These are phyloP conservation scores for Drosophila pruinosa DNA, from an alignment of 1,140 invertebrate species.

Conservation along the genomic window DNA sequence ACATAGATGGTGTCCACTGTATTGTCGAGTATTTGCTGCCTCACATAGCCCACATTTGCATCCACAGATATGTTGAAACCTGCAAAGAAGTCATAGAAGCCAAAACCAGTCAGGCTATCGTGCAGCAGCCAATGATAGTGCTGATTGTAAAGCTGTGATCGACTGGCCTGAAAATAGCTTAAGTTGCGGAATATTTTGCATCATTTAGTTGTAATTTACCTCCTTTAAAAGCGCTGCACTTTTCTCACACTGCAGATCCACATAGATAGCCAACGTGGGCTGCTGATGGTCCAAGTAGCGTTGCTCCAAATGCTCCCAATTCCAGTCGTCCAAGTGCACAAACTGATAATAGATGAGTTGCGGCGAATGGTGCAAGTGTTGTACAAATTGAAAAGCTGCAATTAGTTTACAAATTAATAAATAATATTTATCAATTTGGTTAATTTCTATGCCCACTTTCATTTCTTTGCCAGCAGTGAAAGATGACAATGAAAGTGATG, in stretches of 20 bases:
- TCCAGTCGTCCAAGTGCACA: constrained; percentile 34
- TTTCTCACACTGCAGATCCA: constrained; percentile 58
- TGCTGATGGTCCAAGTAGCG: constrained; percentile 48
- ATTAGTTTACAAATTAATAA: background rate
- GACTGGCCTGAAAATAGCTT: constrained; percentile 40
- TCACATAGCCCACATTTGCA: constrained; percentile 60
- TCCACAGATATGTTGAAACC: constrained; percentile 66
- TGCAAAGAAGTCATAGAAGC: constrained; percentile 43
- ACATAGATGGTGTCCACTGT: constrained; percentile 12
- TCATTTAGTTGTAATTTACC: constrained; percentile 26
- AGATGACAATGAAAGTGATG: constrained; percentile 56
- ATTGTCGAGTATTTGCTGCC: background rate
- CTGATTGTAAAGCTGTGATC: constrained; percentile 57
- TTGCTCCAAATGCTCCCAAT: constrained; percentile 45
- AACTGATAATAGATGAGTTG: constrained; percentile 59
- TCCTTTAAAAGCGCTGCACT: constrained; percentile 32
- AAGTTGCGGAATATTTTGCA: background rate
- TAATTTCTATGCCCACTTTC: constrained; percentile 34
- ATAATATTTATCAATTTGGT: background rate
- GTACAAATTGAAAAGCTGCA: constrained; percentile 42
- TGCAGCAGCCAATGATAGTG: constrained; percentile 76
- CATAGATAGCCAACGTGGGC: constrained; percentile 60
- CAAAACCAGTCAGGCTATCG: constrained; percentile 1
- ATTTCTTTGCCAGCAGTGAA: constrained; percentile 69
- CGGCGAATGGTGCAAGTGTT: constrained; percentile 29